phyloP scores from a whole-genome alignment of 1,140 invertebrate genomes.

The Drosophila bipectinata region DNA sequence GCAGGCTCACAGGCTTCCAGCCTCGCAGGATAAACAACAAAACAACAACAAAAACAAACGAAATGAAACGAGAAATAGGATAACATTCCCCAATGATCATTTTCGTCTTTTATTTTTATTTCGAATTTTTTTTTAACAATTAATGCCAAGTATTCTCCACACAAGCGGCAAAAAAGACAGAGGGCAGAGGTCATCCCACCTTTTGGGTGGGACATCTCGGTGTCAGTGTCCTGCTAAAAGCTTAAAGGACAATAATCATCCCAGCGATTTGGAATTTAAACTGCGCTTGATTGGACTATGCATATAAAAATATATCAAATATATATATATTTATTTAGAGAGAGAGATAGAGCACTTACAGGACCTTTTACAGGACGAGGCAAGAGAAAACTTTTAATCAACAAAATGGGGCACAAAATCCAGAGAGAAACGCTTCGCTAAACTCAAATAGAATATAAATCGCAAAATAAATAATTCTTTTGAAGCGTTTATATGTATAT shows the following conservation, averaged over 20 bases:
- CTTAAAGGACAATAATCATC: conserved; percentile 5
- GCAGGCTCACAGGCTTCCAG: too few species aligned
- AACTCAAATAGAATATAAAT: conserved; percentile 6
- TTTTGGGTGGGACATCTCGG: conserved; percentile 1
- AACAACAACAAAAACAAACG: neutral
- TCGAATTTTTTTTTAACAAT: conserved; percentile 28
- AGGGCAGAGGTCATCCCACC: neutral
- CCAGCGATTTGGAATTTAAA: conserved; percentile 5
- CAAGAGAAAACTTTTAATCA: conserved; percentile 14
- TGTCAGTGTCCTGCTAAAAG: conserved; percentile 19
- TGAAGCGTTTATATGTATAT: neutral
- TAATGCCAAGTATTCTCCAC: conserved; percentile 53
- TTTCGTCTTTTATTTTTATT: conserved; percentile 8
- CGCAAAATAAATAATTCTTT: neutral
- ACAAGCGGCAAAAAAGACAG: conserved; percentile 6
- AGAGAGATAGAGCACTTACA: neutral
- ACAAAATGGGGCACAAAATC: conserved; percentile 5
- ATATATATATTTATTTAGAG: neutral
- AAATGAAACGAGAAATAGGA: neutral
- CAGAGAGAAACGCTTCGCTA: neutral
- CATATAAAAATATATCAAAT: conserved; percentile 1
- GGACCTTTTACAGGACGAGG: neutral
- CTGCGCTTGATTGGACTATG: conserved; percentile 5
- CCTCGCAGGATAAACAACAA: too few species aligned
- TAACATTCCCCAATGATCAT: conserved; percentile 43